Percentiles rank a stretch among this genome's conserved stretches.
These are phyloP conservation scores for Apostichopus parvimensis DNA, from an alignment of 35 echinoderm and acorn worm genomes.

Conservation along the genomic window DNA sequence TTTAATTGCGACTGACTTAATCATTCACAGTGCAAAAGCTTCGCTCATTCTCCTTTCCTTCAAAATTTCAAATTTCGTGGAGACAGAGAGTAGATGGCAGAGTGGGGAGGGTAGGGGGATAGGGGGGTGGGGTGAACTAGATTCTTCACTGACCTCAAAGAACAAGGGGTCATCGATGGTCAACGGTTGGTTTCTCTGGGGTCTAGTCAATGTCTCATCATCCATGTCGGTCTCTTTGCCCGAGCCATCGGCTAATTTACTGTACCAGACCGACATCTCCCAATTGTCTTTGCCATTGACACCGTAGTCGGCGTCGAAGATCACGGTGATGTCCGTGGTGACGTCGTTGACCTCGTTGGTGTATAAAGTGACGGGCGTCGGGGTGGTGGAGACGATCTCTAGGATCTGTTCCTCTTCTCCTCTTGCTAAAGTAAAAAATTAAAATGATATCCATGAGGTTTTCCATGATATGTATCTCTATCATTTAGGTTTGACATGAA, in stretches of 20 bases:
- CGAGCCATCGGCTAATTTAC: constrained; percentile 16
- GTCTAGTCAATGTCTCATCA: not conserved
- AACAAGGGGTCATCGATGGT: constrained; percentile 26
- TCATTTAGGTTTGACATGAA: too few relatives aligned
- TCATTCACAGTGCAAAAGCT: too few relatives aligned
- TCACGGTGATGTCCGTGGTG: constrained; percentile 18
- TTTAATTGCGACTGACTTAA: too few relatives aligned
- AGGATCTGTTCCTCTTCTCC: constrained; percentile 29
- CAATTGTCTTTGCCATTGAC: constrained; percentile 40
- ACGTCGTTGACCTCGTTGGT: constrained; percentile 33
- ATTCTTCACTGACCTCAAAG: constrained; percentile 24
- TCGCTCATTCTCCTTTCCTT: too few relatives aligned
- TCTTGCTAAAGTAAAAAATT: not conserved
- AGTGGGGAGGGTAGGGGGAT: too few relatives aligned
- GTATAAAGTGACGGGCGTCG: constrained; percentile 28
- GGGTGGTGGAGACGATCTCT: constrained; percentile 40
- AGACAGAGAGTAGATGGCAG: too few relatives aligned
- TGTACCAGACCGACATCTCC: constrained; percentile 36
- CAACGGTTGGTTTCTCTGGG: constrained; percentile 30
- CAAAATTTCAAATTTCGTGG: too few relatives aligned
- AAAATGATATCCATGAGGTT: too few relatives aligned
- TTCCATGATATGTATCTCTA: too few relatives aligned
- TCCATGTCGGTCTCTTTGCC: constrained; percentile 15
- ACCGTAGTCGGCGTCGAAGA: constrained; percentile 32
- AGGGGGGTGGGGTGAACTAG: not conserved